A percentile compares a stretch with the other conserved stretches of the same genome.
These are phyloP conservation scores for Antennarius striatus DNA, from an alignment of 2,113 vertebrate species.

Conservation along the genomic window DNA sequence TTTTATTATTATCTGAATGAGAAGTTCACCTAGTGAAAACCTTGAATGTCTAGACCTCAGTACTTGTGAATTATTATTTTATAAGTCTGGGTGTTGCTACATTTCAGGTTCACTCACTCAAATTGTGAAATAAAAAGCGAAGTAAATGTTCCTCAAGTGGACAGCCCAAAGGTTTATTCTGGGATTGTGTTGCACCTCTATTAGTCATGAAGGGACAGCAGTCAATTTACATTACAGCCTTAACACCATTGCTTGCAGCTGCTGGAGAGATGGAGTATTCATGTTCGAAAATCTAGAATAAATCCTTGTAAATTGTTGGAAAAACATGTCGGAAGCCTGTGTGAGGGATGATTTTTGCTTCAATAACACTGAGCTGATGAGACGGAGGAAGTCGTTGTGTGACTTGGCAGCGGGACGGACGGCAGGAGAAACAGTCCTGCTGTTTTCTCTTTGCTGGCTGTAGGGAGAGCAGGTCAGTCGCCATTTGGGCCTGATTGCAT, in stretches of 20 bases:
- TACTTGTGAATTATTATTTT: conserved; percentile 4
- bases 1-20: conserved; percentile 13
- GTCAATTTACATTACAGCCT: not conserved
- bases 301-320: conserved; percentile 29
- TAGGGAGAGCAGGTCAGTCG: conserved; percentile 27
- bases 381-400: conserved; percentile 66
- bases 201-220: conserved; percentile 10
- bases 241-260: conserved; percentile 15
- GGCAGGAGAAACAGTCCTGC: conserved; percentile 55
- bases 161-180: not conserved
- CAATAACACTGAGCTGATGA: conserved; percentile 51
- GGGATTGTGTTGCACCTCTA: conserved; percentile 8
- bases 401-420: conserved; percentile 59
- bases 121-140: not conserved
- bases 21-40: conserved; percentile 9
- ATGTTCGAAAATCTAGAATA: conserved; percentile 43
- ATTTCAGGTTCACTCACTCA: not conserved
- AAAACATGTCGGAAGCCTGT: conserved; percentile 24
- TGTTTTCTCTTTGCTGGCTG: conserved; percentile 42
- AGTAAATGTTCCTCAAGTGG: not conserved
- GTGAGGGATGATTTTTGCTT: conserved; percentile 34
- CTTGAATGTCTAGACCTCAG: conserved; percentile 17
- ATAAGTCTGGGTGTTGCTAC: not conserved
- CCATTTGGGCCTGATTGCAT: conserved; percentile 41
- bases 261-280: conserved; percentile 7